These are phyloP conservation scores for Vespertilio murinus DNA, from an alignment of 2,797 vertebrate species.

Conservation along the genomic window DNA sequence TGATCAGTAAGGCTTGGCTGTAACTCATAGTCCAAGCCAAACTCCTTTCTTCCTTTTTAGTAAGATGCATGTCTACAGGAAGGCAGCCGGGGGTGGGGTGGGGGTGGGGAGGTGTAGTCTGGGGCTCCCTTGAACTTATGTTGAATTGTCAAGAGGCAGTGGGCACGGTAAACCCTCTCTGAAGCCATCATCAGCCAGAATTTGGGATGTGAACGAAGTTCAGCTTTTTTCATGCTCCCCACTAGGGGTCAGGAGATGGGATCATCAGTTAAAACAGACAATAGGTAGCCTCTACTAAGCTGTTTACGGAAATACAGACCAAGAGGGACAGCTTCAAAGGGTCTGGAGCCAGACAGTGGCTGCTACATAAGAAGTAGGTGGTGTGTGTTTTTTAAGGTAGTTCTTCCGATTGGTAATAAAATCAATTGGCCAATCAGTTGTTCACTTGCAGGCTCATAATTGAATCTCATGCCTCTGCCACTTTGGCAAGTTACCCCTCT, in stretches of 20 bases:
- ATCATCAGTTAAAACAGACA: too few species aligned
- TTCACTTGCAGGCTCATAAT: neutral
- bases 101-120: neutral
- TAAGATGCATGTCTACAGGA: neutral
- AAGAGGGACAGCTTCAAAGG: neutral
- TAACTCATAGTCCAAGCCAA: neutral
- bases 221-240: neutral
- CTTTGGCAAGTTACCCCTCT: neutral
- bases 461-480: neutral
- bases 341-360: neutral
- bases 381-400: neutral
- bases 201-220: neutral
- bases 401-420: slow-evolving; percentile 13
- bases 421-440: neutral
- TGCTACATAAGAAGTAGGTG: neutral
- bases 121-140: neutral
- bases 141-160: neutral
- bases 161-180: neutral
- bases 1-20: neutral
- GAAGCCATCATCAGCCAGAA: neutral
- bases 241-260: neutral
- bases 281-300: neutral
- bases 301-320: neutral
- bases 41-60: neutral
- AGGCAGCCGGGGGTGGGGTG: neutral